These are phyloP conservation scores for Doryteuthis pealeii DNA, from an alignment of 1,140 invertebrate species.

Conservation along the genomic window DNA sequence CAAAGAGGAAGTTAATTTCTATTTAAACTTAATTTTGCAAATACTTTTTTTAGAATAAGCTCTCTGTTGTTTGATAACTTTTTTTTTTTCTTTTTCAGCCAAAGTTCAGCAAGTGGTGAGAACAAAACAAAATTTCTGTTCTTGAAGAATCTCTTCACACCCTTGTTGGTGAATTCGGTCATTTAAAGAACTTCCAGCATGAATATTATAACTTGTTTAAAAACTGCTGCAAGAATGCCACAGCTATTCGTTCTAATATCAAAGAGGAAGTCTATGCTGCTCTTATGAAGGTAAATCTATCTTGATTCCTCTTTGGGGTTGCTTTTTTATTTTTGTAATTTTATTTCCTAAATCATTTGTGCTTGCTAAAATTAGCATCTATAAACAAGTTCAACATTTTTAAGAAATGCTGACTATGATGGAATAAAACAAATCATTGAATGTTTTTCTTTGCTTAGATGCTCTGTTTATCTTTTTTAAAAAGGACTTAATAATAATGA, in stretches of 20 bases:
- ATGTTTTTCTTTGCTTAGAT: too few relatives aligned
- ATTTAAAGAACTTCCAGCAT: neutral
- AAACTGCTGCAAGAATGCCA: slow-evolving; percentile 5
- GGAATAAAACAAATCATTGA: too few relatives aligned
- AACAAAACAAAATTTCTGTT: neutral
- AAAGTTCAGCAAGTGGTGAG: neutral
- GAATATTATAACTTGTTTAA: neutral
- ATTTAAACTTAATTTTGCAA: neutral
- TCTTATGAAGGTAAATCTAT: neutral
- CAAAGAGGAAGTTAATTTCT: too few relatives aligned
- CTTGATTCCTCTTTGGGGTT: too few relatives aligned
- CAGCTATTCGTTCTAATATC: neutral
- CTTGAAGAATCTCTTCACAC: neutral
- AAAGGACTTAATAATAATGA: too few relatives aligned
- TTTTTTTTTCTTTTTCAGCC: neutral
- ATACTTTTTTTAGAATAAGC: neutral
- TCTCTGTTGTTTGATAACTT: neutral
- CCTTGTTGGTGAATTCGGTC: neutral
- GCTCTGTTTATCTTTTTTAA: too few relatives aligned
- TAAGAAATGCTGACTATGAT: too few relatives aligned
- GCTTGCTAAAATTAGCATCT: too few relatives aligned
- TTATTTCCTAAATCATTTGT: too few relatives aligned
- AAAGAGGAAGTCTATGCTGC: slow-evolving; percentile 1
- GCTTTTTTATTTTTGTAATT: too few relatives aligned
- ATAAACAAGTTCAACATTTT: too few relatives aligned